phyloP scores from a whole-genome alignment of 2,113 vertebrate genomes.

The Thalassarche chlororhynchos region DNA sequence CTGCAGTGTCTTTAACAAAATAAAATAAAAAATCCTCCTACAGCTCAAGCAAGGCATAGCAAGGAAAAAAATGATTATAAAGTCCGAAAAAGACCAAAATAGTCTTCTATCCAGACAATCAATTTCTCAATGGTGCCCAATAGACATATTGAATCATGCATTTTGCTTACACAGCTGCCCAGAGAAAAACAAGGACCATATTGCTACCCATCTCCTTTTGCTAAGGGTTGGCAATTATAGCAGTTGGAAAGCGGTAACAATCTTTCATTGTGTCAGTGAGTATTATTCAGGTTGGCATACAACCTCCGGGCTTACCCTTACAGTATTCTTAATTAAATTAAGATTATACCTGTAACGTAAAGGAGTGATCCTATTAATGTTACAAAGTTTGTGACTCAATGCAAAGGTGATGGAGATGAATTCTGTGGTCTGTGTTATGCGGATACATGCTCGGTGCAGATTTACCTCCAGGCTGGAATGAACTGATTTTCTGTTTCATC shows the following conservation, averaged over 20 bases:
- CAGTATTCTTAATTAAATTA: constrained; percentile 26
- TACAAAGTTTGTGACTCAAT: background rate
- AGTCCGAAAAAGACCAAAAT: background rate
- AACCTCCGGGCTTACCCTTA: background rate
- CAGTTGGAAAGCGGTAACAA: background rate
- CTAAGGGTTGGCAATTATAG: constrained; percentile 46
- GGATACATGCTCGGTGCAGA: fast-evolving
- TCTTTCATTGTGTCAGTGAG: constrained; percentile 32
- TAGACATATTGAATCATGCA: background rate
- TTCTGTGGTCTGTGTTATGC: background rate
- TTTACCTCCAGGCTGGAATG: background rate
- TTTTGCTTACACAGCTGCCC: constrained; percentile 43
- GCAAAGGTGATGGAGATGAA: background rate
- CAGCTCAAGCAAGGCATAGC: background rate
- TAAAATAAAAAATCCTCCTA: background rate
- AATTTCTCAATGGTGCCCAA: background rate
- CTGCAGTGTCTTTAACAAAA: background rate
- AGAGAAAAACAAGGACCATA: constrained; percentile 17
- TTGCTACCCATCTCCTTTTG: constrained; percentile 16
- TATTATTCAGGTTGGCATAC: background rate
- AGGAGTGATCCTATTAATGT: background rate
- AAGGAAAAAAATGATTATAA: background rate
- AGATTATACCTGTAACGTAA: background rate
- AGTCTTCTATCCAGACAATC: background rate
- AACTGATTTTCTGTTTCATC: background rate